Percentiles rank a stretch among this genome's conserved stretches.
These are phyloP conservation scores for Nerophis ophidion DNA, from an alignment of 2,113 vertebrate species.

Conservation along the genomic window DNA sequence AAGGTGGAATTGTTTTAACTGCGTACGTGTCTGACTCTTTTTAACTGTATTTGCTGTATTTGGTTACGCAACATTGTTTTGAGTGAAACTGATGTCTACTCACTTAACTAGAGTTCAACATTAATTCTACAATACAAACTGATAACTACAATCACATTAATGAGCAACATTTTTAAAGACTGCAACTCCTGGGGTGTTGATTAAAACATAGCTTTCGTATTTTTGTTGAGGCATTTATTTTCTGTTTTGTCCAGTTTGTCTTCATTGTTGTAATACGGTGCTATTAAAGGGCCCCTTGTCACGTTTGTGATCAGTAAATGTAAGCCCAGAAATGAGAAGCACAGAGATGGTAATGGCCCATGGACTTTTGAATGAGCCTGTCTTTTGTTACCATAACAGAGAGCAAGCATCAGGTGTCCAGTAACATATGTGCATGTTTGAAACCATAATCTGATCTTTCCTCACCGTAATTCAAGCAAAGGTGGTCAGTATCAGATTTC, in stretches of 20 bases:
- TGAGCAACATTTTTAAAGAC: background rate
- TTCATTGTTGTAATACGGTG: background rate
- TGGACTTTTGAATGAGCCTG: background rate
- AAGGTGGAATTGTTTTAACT: too few species aligned
- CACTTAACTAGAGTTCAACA: too few species aligned
- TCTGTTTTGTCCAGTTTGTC: background rate
- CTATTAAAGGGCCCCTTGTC: background rate
- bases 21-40: too few species aligned
- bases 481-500: conserved; percentile 36
- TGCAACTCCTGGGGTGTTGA: background rate
- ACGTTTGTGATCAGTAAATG: conserved; percentile 4
- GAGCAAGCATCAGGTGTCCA: conserved; percentile 29
- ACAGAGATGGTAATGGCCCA: conserved; percentile 1
- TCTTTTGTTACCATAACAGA: conserved; percentile 29
- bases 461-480: conserved; percentile 45
- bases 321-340: background rate
- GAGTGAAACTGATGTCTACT: too few species aligned
- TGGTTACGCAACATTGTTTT: too few species aligned
- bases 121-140: too few species aligned
- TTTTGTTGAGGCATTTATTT: background rate
- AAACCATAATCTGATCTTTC: conserved; percentile 43
- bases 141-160: background rate
- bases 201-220: too few species aligned
- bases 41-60: too few species aligned
- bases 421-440: conserved; percentile 18